These are phyloP conservation scores for Calypte anna DNA, from an alignment of 2,113 vertebrate species.

Conservation along the genomic window DNA sequence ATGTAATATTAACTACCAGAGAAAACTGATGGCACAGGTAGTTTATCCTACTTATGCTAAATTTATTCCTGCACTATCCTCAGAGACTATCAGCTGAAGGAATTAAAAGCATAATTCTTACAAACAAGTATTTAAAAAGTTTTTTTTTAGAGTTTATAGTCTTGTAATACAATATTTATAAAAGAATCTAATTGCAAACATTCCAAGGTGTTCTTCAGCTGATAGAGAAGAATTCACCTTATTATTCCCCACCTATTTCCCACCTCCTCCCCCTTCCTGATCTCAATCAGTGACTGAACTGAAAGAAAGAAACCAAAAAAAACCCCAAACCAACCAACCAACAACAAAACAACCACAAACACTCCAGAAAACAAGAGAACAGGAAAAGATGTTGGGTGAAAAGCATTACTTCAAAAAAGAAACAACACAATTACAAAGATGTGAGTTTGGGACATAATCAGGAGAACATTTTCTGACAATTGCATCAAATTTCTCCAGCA, in stretches of 20 bases:
- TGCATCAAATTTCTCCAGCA: background rate
- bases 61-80: background rate
- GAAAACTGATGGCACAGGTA: background rate
- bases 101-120: constrained; percentile 20
- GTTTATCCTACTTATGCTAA: background rate
- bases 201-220: constrained; percentile 40
- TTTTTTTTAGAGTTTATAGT: constrained; percentile 36
- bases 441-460: background rate
- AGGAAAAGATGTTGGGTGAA: background rate
- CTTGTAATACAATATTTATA: background rate
- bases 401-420: background rate
- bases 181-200: constrained; percentile 44
- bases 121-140: constrained; percentile 45
- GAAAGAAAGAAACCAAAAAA: background rate
- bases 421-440: background rate
- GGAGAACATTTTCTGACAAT: background rate
- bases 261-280: background rate
- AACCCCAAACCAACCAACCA: background rate
- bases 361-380: background rate
- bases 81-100: constrained; percentile 3
- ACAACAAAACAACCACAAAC: too few species aligned
- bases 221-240: background rate
- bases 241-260: background rate
- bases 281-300: background rate
- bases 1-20: background rate